A percentile compares a stretch with the other conserved stretches of the same genome.
Evolutionary conservation across 2,797 vertebrate genomes (phyloP).

Genomic region (Chrosomus eos): DNA sequence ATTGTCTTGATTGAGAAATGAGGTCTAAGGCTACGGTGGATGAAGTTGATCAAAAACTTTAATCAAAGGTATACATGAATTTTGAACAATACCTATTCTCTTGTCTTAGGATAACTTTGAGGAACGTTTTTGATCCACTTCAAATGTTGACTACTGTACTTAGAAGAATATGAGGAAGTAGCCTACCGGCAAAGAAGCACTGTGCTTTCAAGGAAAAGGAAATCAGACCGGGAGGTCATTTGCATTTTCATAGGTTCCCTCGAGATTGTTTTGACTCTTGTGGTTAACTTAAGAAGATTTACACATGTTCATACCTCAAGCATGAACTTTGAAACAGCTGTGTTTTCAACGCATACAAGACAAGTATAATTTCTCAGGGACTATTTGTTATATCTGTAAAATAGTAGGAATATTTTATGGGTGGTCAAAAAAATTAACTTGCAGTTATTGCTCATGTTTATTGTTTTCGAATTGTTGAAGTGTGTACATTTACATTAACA

Average conservation of each 20-base stretch:
- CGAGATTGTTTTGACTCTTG: not conserved
- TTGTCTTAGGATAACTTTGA: no score
- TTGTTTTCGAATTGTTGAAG: not conserved
- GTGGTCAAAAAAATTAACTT: not conserved
- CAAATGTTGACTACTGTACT: no score
- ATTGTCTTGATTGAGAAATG: not conserved
- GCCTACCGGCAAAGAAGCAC: not conserved
- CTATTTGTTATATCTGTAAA: not conserved
- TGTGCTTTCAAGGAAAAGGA: not conserved
- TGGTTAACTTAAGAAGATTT: not conserved
- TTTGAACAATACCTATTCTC: no score
- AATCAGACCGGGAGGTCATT: not conserved
- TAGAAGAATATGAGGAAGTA: not conserved
- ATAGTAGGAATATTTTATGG: not conserved
- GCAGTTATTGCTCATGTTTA: not conserved
- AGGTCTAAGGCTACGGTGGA: no score
- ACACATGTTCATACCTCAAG: not conserved
- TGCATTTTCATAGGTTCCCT: not conserved
- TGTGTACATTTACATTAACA: no score
- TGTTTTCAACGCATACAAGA: not conserved
- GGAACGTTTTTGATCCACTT: no score
- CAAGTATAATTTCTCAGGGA: not conserved
- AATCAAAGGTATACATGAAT: no score
- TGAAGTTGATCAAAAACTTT: no score
- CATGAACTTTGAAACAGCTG: not conserved